These are phyloP conservation scores for Dinocampus coccinellae DNA, from an alignment of 2,888 invertebrate genomes.

Conservation along the genomic window DNA sequence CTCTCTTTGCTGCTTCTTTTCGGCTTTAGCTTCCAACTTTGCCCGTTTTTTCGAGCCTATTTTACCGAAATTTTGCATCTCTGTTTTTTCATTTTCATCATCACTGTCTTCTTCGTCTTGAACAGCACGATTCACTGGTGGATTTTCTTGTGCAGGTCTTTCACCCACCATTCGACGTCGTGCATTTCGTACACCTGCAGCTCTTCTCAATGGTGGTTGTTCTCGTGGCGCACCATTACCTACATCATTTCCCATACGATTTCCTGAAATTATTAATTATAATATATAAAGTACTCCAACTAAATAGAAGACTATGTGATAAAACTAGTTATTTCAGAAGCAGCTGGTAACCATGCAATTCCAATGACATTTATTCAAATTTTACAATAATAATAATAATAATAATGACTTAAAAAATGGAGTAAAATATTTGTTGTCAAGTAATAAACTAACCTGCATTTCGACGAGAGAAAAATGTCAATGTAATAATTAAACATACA, in stretches of 20 bases:
- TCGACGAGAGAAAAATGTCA: conserved; percentile 51
- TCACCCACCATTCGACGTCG: conserved; percentile 76
- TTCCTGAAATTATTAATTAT: no score
- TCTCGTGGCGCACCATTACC: conserved; percentile 69
- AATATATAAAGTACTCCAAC: conserved; percentile 16
- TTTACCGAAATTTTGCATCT: conserved; percentile 76
- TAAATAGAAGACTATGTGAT: no score
- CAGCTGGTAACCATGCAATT: no score
- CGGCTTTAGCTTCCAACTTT: conserved; percentile 94
- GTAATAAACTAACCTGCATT: conserved; percentile 46
- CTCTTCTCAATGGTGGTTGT: conserved; percentile 71
- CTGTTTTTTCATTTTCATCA: conserved; percentile 72
- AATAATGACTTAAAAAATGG: conserved; percentile 25
- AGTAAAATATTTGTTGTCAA: conserved; percentile 28
- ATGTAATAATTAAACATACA: conserved; percentile 49
- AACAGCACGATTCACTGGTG: conserved; percentile 41
- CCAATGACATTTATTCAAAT: conserved; percentile 20
- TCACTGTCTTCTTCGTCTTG: conserved; percentile 65
- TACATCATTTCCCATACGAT: conserved; percentile 40
- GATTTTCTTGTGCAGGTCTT: background rate
- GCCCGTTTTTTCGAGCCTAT: conserved; percentile 94
- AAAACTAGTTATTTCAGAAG: no score
- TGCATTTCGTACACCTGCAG: conserved; percentile 81
- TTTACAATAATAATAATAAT: background rate
- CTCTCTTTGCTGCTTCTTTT: conserved; percentile 86